These are phyloP conservation scores for Tolypeutes matacus DNA, from an alignment of 2,797 vertebrate genomes.

Conservation along the genomic window DNA sequence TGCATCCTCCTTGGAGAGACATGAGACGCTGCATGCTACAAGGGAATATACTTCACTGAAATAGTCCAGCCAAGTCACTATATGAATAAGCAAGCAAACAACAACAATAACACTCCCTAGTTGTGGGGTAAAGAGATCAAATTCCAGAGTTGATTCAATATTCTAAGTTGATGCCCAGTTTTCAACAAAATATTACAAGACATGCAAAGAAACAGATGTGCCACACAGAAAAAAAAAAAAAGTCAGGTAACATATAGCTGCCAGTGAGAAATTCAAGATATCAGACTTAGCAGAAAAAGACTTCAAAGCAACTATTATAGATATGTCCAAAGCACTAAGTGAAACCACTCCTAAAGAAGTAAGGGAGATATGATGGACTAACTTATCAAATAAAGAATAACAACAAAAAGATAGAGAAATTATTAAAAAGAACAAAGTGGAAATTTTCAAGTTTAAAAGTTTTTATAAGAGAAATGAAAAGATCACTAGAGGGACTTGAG, in stretches of 20 bases:
- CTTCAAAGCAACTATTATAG: not conserved
- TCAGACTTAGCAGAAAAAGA: not conserved
- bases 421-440: not conserved
- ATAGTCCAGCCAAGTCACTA: not conserved
- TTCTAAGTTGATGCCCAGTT: not conserved
- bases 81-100: not conserved
- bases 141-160: not conserved
- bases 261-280: not conserved
- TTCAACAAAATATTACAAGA: not conserved
- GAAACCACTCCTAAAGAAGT: not conserved
- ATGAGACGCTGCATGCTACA: not conserved
- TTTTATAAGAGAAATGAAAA: not conserved
- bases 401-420: not conserved
- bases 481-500: not conserved
- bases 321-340: not conserved
- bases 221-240: not conserved
- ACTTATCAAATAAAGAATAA: not conserved
- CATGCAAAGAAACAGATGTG: not conserved
- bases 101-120: not conserved
- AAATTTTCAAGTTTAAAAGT: not conserved
- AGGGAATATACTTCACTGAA: not conserved
- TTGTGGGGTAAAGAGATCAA: not conserved
- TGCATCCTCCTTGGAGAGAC: not conserved
- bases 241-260: not conserved
- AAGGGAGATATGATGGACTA: not conserved